Percentiles rank a stretch among this genome's conserved stretches.
Evolutionary conservation across 2,797 vertebrate genomes (phyloP).

Genomic region (Chloroceryle inda): DNA sequence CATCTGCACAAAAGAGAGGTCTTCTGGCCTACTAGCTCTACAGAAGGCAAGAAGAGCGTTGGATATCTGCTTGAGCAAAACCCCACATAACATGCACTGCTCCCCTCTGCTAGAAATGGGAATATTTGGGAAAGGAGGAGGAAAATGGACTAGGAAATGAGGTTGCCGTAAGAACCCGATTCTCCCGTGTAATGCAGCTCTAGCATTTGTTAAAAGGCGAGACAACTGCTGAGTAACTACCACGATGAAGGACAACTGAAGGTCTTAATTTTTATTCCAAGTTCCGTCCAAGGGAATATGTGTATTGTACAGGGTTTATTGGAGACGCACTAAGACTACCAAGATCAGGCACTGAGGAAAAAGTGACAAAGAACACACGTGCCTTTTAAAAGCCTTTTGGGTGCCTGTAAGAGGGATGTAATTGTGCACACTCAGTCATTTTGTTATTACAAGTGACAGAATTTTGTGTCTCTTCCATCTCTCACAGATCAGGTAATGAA

Average conservation of each 20-base stretch:
- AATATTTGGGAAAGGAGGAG: not conserved
- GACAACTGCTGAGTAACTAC: not conserved
- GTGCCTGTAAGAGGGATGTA: not conserved
- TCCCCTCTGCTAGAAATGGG: not conserved
- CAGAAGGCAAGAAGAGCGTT: slow-evolving; percentile 17
- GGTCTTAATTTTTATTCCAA: not conserved
- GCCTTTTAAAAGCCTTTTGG: slow-evolving; percentile 44
- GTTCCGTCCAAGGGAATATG: not conserved
- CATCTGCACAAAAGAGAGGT: not conserved
- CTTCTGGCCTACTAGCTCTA: slow-evolving; percentile 2
- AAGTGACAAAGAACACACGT: not conserved
- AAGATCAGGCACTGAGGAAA: not conserved
- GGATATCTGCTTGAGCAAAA: not conserved
- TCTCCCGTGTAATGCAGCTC: not conserved
- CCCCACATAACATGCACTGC: not conserved
- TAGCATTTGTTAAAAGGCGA: not conserved
- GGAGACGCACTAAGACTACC: not conserved
- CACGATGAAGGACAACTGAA: not conserved
- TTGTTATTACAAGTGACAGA: not conserved
- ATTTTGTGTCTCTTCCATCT: not conserved
- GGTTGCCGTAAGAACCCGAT: not conserved
- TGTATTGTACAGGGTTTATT: not conserved
- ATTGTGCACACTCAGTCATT: slow-evolving; percentile 1
- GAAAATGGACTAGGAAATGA: not conserved
- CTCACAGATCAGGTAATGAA: not conserved